These are phyloP conservation scores for Pseudopipra pipra DNA, from an alignment of 2,113 vertebrate species.

Conservation along the genomic window DNA sequence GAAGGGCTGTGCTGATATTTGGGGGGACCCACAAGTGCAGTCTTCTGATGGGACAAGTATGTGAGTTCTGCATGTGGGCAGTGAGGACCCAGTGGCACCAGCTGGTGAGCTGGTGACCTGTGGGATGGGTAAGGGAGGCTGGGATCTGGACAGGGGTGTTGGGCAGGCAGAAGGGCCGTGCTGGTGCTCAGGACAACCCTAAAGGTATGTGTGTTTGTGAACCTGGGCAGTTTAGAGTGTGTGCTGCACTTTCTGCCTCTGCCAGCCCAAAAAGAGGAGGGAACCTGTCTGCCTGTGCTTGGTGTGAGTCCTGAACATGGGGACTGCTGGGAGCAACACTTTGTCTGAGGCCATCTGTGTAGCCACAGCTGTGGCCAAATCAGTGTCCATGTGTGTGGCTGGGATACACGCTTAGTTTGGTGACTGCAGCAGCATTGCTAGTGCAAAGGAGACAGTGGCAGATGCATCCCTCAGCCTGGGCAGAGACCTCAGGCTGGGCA, in stretches of 20 bases:
- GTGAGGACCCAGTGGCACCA: rapidly evolving
- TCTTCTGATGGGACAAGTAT: background rate
- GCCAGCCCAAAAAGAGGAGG: background rate
- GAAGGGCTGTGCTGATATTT: rapidly evolving
- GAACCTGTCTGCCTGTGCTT: rapidly evolving
- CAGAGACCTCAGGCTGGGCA: background rate
- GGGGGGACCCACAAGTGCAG: rapidly evolving
- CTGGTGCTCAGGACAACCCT: rapidly evolving
- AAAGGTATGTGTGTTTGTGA: rapidly evolving
- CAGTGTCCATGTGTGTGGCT: rapidly evolving
- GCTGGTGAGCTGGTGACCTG: rapidly evolving
- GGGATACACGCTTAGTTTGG: rapidly evolving
- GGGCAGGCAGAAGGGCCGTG: rapidly evolving
- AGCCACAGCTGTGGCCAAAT: background rate
- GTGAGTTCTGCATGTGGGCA: background rate
- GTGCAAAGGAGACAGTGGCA: background rate
- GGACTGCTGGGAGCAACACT: background rate
- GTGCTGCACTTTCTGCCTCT: background rate
- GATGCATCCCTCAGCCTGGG: background rate
- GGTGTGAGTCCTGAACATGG: background rate
- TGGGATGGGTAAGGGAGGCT: rapidly evolving
- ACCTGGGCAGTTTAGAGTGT: too few species aligned
- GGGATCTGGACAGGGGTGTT: rapidly evolving
- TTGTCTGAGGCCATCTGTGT: rapidly evolving
- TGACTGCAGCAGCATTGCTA: background rate